These are phyloP conservation scores for Sebastes minor DNA, from an alignment of 2,797 vertebrate species.

Conservation along the genomic window DNA sequence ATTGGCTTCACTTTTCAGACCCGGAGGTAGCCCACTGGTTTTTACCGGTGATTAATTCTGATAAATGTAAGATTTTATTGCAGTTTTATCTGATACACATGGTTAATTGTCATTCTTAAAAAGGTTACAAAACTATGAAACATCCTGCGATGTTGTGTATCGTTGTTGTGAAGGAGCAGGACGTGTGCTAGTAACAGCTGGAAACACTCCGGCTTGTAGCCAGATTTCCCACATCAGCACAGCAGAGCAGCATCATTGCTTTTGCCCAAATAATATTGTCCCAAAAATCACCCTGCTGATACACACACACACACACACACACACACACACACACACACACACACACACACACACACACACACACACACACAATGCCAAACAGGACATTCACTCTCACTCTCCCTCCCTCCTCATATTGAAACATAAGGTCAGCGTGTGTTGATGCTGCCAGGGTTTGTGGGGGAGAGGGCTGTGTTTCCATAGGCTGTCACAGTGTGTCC, in stretches of 20 bases:
- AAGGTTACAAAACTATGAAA: background rate
- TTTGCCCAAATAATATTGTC: constrained; percentile 22
- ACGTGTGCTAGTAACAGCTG: constrained; percentile 38
- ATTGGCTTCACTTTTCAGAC: too few species aligned
- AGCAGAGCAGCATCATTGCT: background rate
- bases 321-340: background rate
- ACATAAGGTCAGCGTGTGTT: constrained; percentile 67
- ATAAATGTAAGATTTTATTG: background rate
- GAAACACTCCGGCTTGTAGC: constrained; percentile 31
- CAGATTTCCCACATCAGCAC: constrained; percentile 30
- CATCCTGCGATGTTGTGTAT: background rate
- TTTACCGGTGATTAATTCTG: background rate
- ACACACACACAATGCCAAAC: constrained; percentile 9
- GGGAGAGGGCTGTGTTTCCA: constrained; percentile 58
- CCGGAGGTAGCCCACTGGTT: too few species aligned
- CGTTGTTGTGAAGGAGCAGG: constrained; percentile 11
- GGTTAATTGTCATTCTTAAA: background rate
- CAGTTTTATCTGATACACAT: background rate
- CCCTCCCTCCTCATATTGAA: constrained; percentile 28
- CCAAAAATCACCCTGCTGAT: background rate
- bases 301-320: background rate
- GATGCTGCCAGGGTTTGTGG: constrained; percentile 58
- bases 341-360: background rate
- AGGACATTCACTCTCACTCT: constrained; percentile 10
- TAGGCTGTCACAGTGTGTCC: constrained; percentile 74